These are phyloP conservation scores for Helicoverpa armigera DNA, from an alignment of 1,140 invertebrate species.

Conservation along the genomic window DNA sequence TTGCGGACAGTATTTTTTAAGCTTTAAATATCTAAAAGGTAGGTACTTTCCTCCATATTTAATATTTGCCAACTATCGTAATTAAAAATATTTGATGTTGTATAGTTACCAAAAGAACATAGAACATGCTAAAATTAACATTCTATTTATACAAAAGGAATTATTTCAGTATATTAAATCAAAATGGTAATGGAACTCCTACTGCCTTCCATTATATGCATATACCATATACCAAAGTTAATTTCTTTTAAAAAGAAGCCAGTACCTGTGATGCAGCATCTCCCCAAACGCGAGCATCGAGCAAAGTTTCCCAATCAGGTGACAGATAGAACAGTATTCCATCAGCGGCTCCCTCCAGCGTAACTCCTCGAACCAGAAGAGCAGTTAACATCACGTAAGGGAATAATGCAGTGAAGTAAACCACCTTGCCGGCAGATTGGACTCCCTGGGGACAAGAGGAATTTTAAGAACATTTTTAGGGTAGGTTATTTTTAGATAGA, in stretches of 20 bases:
- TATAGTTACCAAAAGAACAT: too few relatives aligned
- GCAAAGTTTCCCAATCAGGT: constrained; percentile 91
- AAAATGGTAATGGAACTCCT: too few relatives aligned
- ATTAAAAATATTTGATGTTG: too few relatives aligned
- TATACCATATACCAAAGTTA: too few relatives aligned
- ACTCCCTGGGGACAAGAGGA: constrained; percentile 86
- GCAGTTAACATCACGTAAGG: constrained; percentile 92
- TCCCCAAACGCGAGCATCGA: constrained; percentile 87
- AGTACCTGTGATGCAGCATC: constrained; percentile 88
- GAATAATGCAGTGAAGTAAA: constrained; percentile 92
- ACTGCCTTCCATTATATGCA: too few relatives aligned
- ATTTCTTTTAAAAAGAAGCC: not conserved
- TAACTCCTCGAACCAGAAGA: constrained; percentile 89
- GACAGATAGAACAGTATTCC: constrained; percentile 92
- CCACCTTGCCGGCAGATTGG: constrained; percentile 93
- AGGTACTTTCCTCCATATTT: too few relatives aligned
- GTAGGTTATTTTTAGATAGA: too few relatives aligned
- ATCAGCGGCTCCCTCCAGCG: constrained; percentile 90
- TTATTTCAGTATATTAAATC: too few relatives aligned
- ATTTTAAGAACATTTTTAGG: not conserved
- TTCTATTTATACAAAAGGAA: too few relatives aligned
- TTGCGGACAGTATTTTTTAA: not conserved
- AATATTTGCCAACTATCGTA: too few relatives aligned
- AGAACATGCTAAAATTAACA: too few relatives aligned
- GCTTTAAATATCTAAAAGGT: too few relatives aligned